Evolutionary conservation across 2,113 vertebrate species (phyloP).

Genomic region (Triplophysa tibetana): DNA sequence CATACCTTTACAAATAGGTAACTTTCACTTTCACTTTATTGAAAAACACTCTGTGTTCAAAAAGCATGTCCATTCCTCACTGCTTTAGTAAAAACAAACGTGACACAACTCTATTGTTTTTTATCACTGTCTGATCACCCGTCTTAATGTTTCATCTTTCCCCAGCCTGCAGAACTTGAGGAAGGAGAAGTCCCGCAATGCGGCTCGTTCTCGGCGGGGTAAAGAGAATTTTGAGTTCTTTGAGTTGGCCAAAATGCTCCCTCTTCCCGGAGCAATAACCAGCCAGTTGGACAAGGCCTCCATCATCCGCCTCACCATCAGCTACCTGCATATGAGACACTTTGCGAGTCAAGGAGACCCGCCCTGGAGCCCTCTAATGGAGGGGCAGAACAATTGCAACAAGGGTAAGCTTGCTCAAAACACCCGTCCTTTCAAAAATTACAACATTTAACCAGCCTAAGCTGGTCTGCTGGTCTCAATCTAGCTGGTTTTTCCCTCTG

Average conservation of each 20-base stretch:
- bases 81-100: too few relatives aligned
- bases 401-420: slow-evolving; percentile 66
- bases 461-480: not conserved
- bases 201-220: slow-evolving; percentile 85
- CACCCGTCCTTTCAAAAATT: not conserved
- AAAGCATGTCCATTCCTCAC: too few relatives aligned
- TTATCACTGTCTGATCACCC: not conserved
- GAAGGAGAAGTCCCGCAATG: slow-evolving; percentile 91
- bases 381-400: slow-evolving; percentile 76
- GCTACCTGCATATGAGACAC: slow-evolving; percentile 88
- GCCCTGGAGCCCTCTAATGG: slow-evolving; percentile 79
- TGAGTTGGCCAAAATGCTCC: slow-evolving; percentile 88
- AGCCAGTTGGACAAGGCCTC: slow-evolving; percentile 93
- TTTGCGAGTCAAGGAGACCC: slow-evolving; percentile 86
- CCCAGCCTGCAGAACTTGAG: slow-evolving; percentile 85
- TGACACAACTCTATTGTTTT: not conserved
- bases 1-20: too few relatives aligned
- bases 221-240: slow-evolving; percentile 94
- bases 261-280: slow-evolving; percentile 87
- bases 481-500: too few relatives aligned
- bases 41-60: too few relatives aligned
- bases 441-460: not conserved
- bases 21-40: too few relatives aligned
- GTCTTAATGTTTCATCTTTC: not conserved
- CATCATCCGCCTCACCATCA: slow-evolving; percentile 89